phyloP scores from a whole-genome alignment of 2,888 invertebrate species.

The Eucriotettix oculatus region DNA sequence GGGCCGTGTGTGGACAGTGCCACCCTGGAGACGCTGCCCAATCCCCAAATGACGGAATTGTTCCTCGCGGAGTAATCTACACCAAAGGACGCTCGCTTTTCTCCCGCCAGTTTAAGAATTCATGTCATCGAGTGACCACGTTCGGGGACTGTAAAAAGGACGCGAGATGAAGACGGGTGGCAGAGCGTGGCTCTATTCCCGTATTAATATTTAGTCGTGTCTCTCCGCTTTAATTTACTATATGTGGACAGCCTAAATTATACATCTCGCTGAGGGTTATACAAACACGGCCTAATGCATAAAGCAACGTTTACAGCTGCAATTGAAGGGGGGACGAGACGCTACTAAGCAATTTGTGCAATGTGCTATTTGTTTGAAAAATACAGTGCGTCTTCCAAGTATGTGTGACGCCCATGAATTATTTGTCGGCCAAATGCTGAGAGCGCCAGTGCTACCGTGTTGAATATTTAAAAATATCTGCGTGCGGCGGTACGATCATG shows the following conservation, averaged over 20 bases:
- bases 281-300: too few relatives aligned
- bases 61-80: constrained; percentile 9
- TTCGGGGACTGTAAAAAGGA: constrained; percentile 5
- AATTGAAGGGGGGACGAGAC: too few relatives aligned
- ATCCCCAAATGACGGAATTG: constrained; percentile 11
- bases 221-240: background rate
- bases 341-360: too few relatives aligned
- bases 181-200: background rate
- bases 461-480: too few relatives aligned
- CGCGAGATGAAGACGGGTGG: too few relatives aligned
- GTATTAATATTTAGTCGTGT: background rate
- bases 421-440: too few relatives aligned
- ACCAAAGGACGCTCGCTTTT: background rate
- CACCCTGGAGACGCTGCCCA: background rate
- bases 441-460: too few relatives aligned
- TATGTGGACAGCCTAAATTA: background rate
- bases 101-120: constrained; percentile 17
- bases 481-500: too few relatives aligned
- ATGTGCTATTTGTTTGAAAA: too few relatives aligned
- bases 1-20: background rate
- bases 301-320: too few relatives aligned
- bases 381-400: too few relatives aligned
- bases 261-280: background rate
- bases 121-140: constrained; percentile 17
- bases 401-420: too few relatives aligned